A percentile compares a stretch with the other conserved stretches of the same genome.
phyloP scores from a whole-genome alignment of 2,797 vertebrate species.

The Acanthurus leucopareius region DNA sequence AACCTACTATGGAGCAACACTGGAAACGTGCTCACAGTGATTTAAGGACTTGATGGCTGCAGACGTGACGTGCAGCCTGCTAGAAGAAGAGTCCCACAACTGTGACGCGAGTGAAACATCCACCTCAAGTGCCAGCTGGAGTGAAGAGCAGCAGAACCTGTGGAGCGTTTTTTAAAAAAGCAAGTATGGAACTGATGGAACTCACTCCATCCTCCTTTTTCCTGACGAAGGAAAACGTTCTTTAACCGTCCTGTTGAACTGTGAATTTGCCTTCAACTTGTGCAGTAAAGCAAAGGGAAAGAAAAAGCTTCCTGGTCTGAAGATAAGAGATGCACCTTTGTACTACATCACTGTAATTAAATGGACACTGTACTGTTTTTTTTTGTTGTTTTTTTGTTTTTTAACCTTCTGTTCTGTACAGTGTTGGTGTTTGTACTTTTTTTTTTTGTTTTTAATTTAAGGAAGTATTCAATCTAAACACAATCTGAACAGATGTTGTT shows the following conservation, averaged over 20 bases:
- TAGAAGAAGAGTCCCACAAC: not conserved
- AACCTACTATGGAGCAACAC: not conserved
- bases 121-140: constrained; percentile 30
- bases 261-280: constrained; percentile 4
- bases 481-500: too few species aligned
- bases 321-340: not conserved
- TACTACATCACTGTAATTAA: constrained; percentile 11
- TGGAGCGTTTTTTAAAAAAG: not conserved
- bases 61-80: not conserved
- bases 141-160: not conserved
- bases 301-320: not conserved
- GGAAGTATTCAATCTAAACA: too few species aligned
- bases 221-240: not conserved
- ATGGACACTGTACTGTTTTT: not conserved
- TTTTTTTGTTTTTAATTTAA: too few species aligned
- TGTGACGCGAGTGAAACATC: not conserved
- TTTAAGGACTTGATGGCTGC: not conserved
- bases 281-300: not conserved
- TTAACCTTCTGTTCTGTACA: not conserved
- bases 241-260: not conserved
- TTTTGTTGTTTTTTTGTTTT: not conserved
- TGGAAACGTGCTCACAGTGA: too few species aligned
- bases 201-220: not conserved
- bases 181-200: not conserved
- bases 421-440: not conserved